Evolutionary conservation across 2,797 vertebrate species (phyloP).

Genomic region (Phoxinus dragarum): DNA sequence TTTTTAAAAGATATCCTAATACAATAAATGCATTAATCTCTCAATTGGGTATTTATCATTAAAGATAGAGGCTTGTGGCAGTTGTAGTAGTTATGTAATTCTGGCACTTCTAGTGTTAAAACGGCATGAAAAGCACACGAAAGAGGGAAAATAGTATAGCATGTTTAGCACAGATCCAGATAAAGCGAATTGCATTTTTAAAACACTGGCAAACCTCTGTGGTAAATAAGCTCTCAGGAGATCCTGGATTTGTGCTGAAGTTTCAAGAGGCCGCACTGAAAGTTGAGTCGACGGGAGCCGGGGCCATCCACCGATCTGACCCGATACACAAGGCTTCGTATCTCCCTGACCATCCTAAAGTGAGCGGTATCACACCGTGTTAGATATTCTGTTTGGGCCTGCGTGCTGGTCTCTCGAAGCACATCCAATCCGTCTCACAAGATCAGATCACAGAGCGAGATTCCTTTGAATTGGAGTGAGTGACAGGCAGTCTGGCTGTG

Average conservation of each 20-base stretch:
- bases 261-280: constrained; percentile 29
- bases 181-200: not conserved
- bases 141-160: not conserved
- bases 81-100: no score
- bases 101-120: not conserved
- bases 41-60: no score
- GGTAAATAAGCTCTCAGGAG: constrained; percentile 23
- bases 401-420: constrained; percentile 40
- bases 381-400: constrained; percentile 38
- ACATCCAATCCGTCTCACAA: constrained; percentile 43
- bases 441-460: constrained; percentile 62
- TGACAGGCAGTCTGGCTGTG: constrained; percentile 70
- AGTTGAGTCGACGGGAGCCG: constrained; percentile 24
- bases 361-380: not conserved
- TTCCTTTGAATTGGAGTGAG: constrained; percentile 66
- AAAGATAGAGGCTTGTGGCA: no score
- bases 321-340: not conserved
- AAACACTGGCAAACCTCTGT: not conserved
- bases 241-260: constrained; percentile 5
- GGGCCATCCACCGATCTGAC: constrained; percentile 20
- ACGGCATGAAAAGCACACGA: not conserved
- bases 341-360: constrained; percentile 31
- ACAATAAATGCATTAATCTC: no score
- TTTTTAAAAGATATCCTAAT: no score
- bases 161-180: not conserved